Base-by-base conservation (phyloP, 1,140 invertebrate species). In the Cylas formicarius region DNA sequence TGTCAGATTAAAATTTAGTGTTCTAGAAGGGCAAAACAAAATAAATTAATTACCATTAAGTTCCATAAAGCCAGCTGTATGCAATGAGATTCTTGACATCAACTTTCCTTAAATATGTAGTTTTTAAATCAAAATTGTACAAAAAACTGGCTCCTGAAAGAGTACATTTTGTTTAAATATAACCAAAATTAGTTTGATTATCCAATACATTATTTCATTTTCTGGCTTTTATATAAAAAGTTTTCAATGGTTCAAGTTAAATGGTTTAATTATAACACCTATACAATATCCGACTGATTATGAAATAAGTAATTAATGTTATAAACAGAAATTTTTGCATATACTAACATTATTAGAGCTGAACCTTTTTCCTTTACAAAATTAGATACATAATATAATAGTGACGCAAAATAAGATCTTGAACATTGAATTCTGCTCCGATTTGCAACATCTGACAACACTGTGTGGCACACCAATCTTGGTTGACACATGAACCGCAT, bases 391-490 rank as follows among this genome's bases (percentile, higher is more conserved):
- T 28, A 11, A 3, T 11, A 14, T 11, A 11, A 6, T 11, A 8
- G 11, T 28, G 4, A 14, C 6, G 27, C 27, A 11, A 11, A 14
- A n/a, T 14, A 28, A 11, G 11, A 0, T 6, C 11, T 11, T 11
- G 14, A 14, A 11, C 27, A 6, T 11, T 8, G 6, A 11, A 14
- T 11, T 11, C 11, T 32, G 14, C 10, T 18, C 4, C 16, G 31
- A 32, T 13, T 18, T 23, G 13, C 19, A 13, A 17, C 8, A 36
- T 36, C n/a, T 9, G 41, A 33, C 41, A 44, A 44, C 31, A 18
- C 28, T 10, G 19, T 13, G 13, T 10, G 28, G 39, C 52, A 50
- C 50, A 50, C 52, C 52, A 46, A 42, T 39, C 41, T 19, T 44
- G 34, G 29, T 45, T 53, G 41, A 43, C 41, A 49, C 46, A 39